These are phyloP conservation scores for Emydura subglobosa DNA, from an alignment of 2,113 vertebrate species.

Conservation along the genomic window DNA sequence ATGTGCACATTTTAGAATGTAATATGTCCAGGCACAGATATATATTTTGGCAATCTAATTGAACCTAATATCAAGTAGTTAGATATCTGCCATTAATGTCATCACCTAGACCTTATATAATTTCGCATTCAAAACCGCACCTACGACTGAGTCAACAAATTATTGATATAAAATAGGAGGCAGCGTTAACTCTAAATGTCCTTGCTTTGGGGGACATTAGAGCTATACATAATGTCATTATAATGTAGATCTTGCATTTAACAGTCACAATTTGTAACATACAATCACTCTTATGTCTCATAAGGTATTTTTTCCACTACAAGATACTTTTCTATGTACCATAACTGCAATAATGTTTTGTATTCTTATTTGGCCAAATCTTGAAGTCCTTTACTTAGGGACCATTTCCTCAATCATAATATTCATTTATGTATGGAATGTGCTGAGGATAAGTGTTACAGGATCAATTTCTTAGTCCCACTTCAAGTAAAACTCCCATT, in stretches of 20 bases:
- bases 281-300: not conserved
- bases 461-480: not conserved
- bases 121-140: not conserved
- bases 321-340: not conserved
- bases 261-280: not conserved
- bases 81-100: not conserved
- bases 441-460: not conserved
- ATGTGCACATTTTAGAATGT: not conserved
- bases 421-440: constrained; percentile 12
- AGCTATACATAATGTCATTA: not conserved
- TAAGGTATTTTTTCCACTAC: not conserved
- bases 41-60: not conserved
- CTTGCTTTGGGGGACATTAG: not conserved
- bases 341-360: not conserved
- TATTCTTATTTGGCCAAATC: not conserved
- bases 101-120: not conserved
- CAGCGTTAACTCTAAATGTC: not conserved
- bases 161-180: not conserved
- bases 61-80: no score
- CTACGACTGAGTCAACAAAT: not conserved
- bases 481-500: not conserved
- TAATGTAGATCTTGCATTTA: not conserved
- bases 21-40: not conserved
- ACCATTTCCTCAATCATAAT: constrained; percentile 13
- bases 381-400: not conserved